Conservation (phyloP, 2,797 vertebrate genomes). For the Xiphophorus birchmanni region DNA sequence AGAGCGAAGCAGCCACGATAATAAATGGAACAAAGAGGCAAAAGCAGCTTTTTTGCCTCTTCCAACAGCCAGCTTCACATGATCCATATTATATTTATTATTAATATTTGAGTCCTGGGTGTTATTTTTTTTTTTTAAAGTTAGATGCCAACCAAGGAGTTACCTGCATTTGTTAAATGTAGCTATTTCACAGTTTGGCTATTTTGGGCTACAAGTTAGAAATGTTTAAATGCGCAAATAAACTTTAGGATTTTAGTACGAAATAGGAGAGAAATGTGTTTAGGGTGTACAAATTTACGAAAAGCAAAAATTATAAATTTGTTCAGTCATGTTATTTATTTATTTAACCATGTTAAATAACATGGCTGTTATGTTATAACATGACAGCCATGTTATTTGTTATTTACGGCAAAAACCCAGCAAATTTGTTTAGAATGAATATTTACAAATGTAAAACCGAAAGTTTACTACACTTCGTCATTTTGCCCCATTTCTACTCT, state of each 20-base stretch:
- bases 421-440: not conserved
- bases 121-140: not conserved
- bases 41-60: not conserved
- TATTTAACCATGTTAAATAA: not conserved
- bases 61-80: not conserved
- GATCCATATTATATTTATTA: not conserved
- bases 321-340: not conserved
- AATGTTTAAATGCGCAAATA: not conserved
- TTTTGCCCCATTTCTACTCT: not conserved
- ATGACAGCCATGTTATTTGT: too few species aligned
- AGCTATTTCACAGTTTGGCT: not conserved
- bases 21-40: not conserved
- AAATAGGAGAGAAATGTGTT: not conserved
- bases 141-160: not conserved
- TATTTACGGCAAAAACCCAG: not conserved
- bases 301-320: not conserved
- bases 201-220: not conserved
- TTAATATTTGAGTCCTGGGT: not conserved
- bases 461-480: not conserved
- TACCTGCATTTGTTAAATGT: not conserved
- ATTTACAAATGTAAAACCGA: not conserved
- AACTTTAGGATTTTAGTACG: not conserved
- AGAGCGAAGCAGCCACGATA: conserved; percentile 1
- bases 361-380: too few species aligned
- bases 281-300: not conserved